Percentiles rank a stretch among this genome's conserved stretches.
Conservation (phyloP, 2,888 invertebrate species). For the Caenorhabditis sulstoni region DNA sequence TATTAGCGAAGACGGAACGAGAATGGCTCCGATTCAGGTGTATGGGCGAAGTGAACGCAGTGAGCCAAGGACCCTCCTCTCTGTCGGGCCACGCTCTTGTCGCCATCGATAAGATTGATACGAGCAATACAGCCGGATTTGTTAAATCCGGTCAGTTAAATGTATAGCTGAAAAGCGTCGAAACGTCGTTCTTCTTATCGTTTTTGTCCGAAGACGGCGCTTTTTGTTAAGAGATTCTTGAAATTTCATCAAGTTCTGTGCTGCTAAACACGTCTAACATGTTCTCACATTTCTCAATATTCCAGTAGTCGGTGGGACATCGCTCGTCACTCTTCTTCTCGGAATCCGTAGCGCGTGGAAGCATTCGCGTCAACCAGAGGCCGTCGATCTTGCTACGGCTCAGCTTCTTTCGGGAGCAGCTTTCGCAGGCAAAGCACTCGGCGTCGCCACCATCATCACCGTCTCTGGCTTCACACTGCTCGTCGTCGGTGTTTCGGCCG, state of each 20-base stretch:
- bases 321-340: slow-evolving; percentile 60
- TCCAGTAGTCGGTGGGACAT: slow-evolving; percentile 69
- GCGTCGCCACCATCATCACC: slow-evolving; percentile 77
- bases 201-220: too few species aligned
- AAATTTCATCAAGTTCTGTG: too few species aligned
- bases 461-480: slow-evolving; percentile 77
- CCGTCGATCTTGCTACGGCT: slow-evolving; percentile 65
- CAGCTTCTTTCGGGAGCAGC: slow-evolving; percentile 73
- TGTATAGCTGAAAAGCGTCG: too few species aligned
- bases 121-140: slow-evolving; percentile 53
- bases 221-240: too few species aligned
- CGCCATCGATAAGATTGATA: slow-evolving; percentile 58
- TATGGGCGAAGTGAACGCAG: slow-evolving; percentile 54
- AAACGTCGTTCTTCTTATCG: too few species aligned
- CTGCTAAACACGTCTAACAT: background rate
- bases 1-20: background rate
- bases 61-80: slow-evolving; percentile 40
- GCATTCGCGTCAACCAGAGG: slow-evolving; percentile 68
- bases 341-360: slow-evolving; percentile 70
- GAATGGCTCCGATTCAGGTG: slow-evolving; percentile 15
- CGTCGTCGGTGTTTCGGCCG: slow-evolving; percentile 74
- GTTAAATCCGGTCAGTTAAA: slow-evolving; percentile 52
- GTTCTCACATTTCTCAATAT: background rate
- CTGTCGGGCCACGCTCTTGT: slow-evolving; percentile 59
- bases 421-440: slow-evolving; percentile 76